Conservation (phyloP, 2,888 invertebrate species). For the Mechanitis messenoides region DNA sequence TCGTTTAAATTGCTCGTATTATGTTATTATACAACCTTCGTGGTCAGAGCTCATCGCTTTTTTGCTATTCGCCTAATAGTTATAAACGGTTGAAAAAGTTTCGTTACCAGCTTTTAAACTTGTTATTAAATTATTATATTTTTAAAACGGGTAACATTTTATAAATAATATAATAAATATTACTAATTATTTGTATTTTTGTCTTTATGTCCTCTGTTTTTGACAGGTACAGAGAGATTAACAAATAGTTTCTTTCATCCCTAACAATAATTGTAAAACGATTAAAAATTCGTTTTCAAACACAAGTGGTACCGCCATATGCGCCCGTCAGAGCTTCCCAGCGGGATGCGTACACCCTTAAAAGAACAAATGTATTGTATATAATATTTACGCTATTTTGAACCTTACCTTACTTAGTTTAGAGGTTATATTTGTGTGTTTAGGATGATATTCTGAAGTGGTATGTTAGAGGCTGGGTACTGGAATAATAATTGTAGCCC, state of each 20-base stretch:
- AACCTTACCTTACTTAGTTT: not conserved
- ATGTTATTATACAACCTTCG: slow-evolving; percentile 61
- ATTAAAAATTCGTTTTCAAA: slow-evolving; percentile 37
- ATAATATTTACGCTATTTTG: slow-evolving; percentile 9
- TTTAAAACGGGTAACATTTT: not conserved
- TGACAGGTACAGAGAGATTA: slow-evolving; percentile 25
- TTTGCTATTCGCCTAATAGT: slow-evolving; percentile 36
- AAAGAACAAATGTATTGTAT: slow-evolving; percentile 31
- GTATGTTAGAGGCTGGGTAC: slow-evolving; percentile 8
- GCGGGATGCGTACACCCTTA: slow-evolving; percentile 44
- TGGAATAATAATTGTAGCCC: slow-evolving; percentile 49
- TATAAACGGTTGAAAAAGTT: not conserved
- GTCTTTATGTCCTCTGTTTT: slow-evolving; percentile 8
- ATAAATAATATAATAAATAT: not conserved
- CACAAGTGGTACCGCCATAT: slow-evolving; percentile 47
- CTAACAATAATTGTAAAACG: slow-evolving; percentile 33
- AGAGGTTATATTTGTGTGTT: slow-evolving; percentile 5
- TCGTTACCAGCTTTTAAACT: not conserved
- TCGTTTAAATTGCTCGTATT: slow-evolving; percentile 47
- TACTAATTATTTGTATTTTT: not conserved
- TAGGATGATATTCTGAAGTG: not conserved
- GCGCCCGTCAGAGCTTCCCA: slow-evolving; percentile 41
- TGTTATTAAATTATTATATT: not conserved
- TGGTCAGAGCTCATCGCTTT: slow-evolving; percentile 62
- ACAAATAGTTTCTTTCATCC: slow-evolving; percentile 22